Percentiles rank a stretch among this genome's conserved stretches.
These are phyloP conservation scores for Fulica atra DNA, from an alignment of 2,113 vertebrate species.

Conservation along the genomic window DNA sequence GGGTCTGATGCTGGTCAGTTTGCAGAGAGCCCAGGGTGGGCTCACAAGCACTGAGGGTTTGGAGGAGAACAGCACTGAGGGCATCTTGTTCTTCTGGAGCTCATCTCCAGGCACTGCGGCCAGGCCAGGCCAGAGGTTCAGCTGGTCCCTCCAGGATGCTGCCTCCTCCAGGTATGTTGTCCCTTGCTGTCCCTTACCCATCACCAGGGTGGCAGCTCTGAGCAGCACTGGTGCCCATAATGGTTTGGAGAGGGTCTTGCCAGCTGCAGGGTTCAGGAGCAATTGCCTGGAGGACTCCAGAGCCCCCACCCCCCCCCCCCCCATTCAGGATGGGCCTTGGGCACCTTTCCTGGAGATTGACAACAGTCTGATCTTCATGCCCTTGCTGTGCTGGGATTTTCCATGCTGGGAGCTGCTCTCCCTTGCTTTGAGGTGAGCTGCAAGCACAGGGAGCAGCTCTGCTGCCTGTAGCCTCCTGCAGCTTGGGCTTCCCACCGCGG, in stretches of 20 bases:
- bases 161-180: accelerated
- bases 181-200: not conserved
- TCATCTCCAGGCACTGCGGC: not conserved
- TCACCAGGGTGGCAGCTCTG: not conserved
- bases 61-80: not conserved
- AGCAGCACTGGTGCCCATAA: not conserved
- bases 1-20: not conserved
- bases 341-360: not conserved
- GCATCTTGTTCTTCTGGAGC: not conserved
- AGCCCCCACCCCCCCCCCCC: not conserved
- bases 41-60: not conserved
- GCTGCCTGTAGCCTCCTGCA: accelerated
- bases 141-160: accelerated
- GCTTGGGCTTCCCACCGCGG: not conserved
- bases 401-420: not conserved
- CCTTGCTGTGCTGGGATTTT: not conserved
- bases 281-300: not conserved
- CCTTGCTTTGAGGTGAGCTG: not conserved
- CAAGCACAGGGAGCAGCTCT: not conserved
- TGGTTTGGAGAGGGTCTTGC: not conserved
- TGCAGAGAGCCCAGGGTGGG: not conserved
- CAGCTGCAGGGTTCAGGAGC: not conserved
- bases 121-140: not conserved
- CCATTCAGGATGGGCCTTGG: not conserved
- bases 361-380: not conserved